A percentile compares a stretch with the other conserved stretches of the same genome.
phyloP scores from a whole-genome alignment of 1,140 invertebrate species.

The Paracyclopina nana region DNA sequence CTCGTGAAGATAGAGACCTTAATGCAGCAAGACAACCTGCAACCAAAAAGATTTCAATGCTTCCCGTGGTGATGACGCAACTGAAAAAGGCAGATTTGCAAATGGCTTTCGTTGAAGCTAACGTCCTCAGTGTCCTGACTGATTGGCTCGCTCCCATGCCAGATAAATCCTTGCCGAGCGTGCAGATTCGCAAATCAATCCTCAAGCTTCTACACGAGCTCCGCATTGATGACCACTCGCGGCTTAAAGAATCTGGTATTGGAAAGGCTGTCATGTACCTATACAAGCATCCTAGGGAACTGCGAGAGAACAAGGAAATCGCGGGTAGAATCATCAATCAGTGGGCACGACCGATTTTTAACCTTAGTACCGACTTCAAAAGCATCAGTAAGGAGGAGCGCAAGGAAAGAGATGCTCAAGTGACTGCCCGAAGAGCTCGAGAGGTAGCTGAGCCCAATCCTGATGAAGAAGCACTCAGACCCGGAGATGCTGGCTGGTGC shows the following conservation, averaged over 20 bases:
- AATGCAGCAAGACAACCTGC: constrained; percentile 64
- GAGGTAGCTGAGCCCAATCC: constrained; percentile 50
- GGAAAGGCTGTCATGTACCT: constrained; percentile 98
- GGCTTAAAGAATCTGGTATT: constrained; percentile 81
- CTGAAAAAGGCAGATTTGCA: constrained; percentile 86
- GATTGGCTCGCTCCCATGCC: constrained; percentile 97
- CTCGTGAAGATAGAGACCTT: constrained; percentile 32
- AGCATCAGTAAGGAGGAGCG: constrained; percentile 44
- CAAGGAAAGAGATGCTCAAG: constrained; percentile 33
- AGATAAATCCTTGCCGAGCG: constrained; percentile 77
- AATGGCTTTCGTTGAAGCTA: constrained; percentile 83
- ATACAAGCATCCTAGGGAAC: constrained; percentile 95
- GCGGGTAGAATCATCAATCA: constrained; percentile 84
- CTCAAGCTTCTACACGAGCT: constrained; percentile 48
- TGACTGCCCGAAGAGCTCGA: constrained; percentile 73
- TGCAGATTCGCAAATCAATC: constrained; percentile 71
- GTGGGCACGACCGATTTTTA: constrained; percentile 92
- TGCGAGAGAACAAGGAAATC: constrained; percentile 70
- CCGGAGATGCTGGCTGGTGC: constrained; percentile 89
- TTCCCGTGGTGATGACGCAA: constrained; percentile 68
- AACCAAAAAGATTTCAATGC: constrained; percentile 72
- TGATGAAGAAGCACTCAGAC: constrained; percentile 38
- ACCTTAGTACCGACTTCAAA: constrained; percentile 85
- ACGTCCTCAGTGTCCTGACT: constrained; percentile 71
- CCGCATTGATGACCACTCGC: constrained; percentile 42